Conservation (phyloP, 2,113 vertebrate genomes). For the human region GRCh38 chr2:226268001-226268500, state of each 20-base stretch:
- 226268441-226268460: background rate
- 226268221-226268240: background rate
- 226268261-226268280: background rate
- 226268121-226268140: background rate
- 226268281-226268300: background rate
- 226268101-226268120: background rate
- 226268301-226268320: background rate
- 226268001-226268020: background rate
- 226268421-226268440: background rate
- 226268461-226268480: background rate
- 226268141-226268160: background rate
- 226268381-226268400: background rate
- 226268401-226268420: background rate
- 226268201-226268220: background rate
- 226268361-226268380: background rate
- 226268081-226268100: background rate
- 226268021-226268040: background rate
- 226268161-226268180: background rate
- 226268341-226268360: background rate
- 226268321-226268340: background rate
- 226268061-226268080: background rate
- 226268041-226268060: background rate
- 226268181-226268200: background rate
- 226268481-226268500: background rate
- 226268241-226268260: background rate